Evolutionary conservation across 2,113 vertebrate species (phyloP).

Genomic region (Thunnus maccoyii): DNA sequence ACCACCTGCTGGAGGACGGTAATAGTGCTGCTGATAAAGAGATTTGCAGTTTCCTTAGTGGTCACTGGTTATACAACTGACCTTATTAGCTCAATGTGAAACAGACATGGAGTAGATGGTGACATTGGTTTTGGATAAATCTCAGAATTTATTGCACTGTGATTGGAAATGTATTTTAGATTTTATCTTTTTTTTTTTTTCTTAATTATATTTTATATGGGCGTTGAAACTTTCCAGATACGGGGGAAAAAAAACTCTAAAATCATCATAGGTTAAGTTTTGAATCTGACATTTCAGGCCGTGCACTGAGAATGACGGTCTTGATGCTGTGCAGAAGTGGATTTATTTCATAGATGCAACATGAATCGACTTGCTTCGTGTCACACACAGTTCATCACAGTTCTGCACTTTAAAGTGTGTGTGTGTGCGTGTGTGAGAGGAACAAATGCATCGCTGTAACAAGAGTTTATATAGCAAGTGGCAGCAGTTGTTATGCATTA

Average conservation of each 20-base stretch:
- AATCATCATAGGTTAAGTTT: neutral
- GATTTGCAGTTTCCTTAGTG: neutral
- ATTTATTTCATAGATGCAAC: constrained; percentile 18
- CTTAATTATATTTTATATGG: constrained; percentile 41
- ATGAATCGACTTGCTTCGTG: neutral
- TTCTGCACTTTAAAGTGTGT: constrained; percentile 42
- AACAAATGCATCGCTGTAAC: constrained; percentile 1
- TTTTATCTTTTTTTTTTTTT: constrained; percentile 20
- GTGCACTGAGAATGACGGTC: neutral
- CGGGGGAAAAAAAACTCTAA: neutral
- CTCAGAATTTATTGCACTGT: constrained; percentile 78
- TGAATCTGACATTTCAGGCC: constrained; percentile 37
- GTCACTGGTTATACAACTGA: neutral
- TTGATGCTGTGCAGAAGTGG: constrained; percentile 13
- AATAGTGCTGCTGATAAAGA: constrained; percentile 13
- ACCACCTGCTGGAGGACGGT: constrained; percentile 29
- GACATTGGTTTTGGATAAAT: constrained; percentile 36
- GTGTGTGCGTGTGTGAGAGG: neutral
- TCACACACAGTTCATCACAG: constrained; percentile 3
- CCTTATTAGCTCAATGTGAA: constrained; percentile 23
- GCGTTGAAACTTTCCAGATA: constrained; percentile 34
- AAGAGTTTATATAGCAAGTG: neutral
- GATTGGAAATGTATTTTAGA: constrained; percentile 62
- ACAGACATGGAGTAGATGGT: constrained; percentile 11
- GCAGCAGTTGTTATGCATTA: constrained; percentile 10